Evolutionary conservation across 2,113 vertebrate species (phyloP).

Genomic region (Anoura caudifer): DNA sequence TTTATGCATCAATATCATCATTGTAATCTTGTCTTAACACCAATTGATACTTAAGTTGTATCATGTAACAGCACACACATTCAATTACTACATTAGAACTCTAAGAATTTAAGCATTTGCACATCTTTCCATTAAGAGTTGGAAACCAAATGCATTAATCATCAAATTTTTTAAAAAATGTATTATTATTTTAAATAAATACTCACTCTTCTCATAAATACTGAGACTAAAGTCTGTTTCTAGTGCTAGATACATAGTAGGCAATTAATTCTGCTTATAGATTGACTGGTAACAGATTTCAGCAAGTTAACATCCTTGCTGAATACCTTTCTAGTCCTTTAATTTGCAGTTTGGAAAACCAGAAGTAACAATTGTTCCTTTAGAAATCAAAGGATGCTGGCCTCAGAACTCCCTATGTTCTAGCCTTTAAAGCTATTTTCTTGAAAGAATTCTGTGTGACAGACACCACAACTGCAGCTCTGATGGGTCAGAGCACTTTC

Average conservation of each 20-base stretch:
- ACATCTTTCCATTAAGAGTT: neutral
- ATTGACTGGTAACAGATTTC: neutral
- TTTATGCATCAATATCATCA: neutral
- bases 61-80: neutral
- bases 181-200: neutral
- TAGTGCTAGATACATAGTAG: neutral
- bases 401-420: neutral
- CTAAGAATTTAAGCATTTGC: neutral
- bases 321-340: neutral
- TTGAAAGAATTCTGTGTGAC: neutral
- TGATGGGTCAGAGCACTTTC: neutral
- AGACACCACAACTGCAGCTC: neutral
- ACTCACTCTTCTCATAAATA: neutral
- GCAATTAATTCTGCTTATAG: conserved; percentile 40
- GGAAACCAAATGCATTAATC: neutral
- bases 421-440: neutral
- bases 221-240: neutral
- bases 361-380: conserved; percentile 24
- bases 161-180: neutral
- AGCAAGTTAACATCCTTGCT: neutral
- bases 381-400: conserved; percentile 43
- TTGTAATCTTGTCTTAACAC: neutral
- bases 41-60: neutral
- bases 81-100: neutral
- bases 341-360: conserved; percentile 46